These are phyloP conservation scores for Amphilophus citrinellus DNA, from an alignment of 2,113 vertebrate genomes.

Conservation along the genomic window DNA sequence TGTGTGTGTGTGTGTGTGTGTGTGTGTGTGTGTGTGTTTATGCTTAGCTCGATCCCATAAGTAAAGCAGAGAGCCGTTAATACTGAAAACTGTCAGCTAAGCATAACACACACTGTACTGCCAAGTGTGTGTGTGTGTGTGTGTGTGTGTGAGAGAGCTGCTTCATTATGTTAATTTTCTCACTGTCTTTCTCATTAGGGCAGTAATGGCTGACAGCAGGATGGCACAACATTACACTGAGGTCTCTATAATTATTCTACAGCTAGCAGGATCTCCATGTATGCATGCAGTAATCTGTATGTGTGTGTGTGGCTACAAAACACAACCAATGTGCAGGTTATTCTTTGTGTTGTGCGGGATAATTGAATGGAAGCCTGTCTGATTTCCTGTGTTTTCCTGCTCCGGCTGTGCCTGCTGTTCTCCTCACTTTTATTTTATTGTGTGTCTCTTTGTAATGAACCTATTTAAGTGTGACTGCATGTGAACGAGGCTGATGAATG, in stretches of 20 bases:
- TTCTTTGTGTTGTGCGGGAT: neutral
- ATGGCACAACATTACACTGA: constrained; percentile 58
- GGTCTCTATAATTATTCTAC: constrained; percentile 61
- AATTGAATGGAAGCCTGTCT: neutral
- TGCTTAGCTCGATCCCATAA: constrained; percentile 20
- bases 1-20: neutral
- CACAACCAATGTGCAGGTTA: neutral
- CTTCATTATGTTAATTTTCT: constrained; percentile 62
- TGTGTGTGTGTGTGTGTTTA: constrained; percentile 19
- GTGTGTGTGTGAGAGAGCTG: constrained; percentile 33
- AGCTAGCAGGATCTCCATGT: constrained; percentile 14
- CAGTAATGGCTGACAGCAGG: constrained; percentile 65
- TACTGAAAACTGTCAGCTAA: constrained; percentile 48
- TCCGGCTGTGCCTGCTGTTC: neutral
- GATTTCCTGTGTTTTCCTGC: neutral
- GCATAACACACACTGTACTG: constrained; percentile 32
- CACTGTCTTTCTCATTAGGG: constrained; percentile 65
- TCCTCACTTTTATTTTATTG: neutral
- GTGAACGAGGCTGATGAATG: constrained; percentile 21
- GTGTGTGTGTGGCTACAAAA: neutral
- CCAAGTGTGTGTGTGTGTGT: neutral
- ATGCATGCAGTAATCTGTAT: neutral
- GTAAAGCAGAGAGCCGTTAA: constrained; percentile 38
- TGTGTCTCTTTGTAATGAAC: constrained; percentile 12
- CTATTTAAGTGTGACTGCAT: constrained; percentile 14